Conservation (phyloP, 2,113 vertebrate genomes). For the Polypterus senegalus region DNA sequence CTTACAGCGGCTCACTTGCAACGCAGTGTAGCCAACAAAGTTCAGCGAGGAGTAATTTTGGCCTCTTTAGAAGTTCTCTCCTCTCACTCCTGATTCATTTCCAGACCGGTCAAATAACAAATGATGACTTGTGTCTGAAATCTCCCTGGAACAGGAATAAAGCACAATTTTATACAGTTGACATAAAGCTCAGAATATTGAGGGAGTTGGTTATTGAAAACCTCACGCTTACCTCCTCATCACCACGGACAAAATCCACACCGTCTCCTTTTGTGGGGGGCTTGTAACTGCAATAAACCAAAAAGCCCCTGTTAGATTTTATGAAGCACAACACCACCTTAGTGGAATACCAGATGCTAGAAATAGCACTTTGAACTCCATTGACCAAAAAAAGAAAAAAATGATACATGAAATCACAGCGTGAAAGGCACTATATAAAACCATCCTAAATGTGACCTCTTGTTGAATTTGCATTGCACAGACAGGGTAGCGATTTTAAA, state of each 20-base stretch:
- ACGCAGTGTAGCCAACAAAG: slow-evolving; percentile 22
- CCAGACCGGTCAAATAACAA: slow-evolving; percentile 69
- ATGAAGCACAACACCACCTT: background rate
- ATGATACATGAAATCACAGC: background rate
- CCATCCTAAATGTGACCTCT: background rate
- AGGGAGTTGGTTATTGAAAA: background rate
- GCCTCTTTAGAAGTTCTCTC: slow-evolving; percentile 13
- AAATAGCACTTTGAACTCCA: background rate
- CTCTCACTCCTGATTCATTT: slow-evolving; percentile 25
- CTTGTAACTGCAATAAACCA: slow-evolving; percentile 66
- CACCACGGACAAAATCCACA: slow-evolving; percentile 73
- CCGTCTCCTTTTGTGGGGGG: slow-evolving; percentile 63
- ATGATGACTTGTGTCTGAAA: slow-evolving; percentile 95
- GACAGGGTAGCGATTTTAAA: too few relatives aligned
- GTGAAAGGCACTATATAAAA: background rate
- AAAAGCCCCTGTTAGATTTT: slow-evolving; percentile 4
- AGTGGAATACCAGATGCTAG: background rate
- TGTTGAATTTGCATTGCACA: too few relatives aligned
- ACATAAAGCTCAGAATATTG: background rate
- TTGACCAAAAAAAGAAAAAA: background rate
- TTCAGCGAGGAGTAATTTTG: slow-evolving; percentile 45
- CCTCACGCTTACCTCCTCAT: slow-evolving; percentile 71
- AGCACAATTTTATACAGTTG: slow-evolving; percentile 8
- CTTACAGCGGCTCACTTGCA: slow-evolving; percentile 26
- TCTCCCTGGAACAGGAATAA: slow-evolving; percentile 61